A percentile compares a stretch with the other conserved stretches of the same genome.
Evolutionary conservation across 2,888 invertebrate genomes (phyloP).

Genomic region (Xestia sexstrigata): DNA sequence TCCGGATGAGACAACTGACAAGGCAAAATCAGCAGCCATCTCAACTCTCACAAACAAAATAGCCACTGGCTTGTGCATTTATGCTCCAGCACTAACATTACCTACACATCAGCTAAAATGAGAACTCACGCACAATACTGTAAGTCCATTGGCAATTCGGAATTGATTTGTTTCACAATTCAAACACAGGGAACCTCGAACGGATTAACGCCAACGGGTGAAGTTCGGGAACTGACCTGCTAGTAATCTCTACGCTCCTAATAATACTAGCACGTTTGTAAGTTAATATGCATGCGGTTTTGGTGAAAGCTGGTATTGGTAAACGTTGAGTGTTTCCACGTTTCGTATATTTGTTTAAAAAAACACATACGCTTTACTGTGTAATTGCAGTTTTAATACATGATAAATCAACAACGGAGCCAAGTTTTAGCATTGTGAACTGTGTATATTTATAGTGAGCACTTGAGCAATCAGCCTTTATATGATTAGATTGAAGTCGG

Average conservation of each 20-base stretch:
- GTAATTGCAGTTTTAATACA: not conserved
- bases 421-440: no score
- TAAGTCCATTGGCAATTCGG: constrained; percentile 29
- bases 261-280: constrained; percentile 9
- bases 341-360: not conserved
- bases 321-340: not conserved
- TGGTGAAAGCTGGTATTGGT: not conserved
- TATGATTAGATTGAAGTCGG: not conserved
- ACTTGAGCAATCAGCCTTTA: not conserved
- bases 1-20: not conserved
- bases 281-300: constrained; percentile 2
- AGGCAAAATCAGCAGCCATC: not conserved
- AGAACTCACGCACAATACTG: constrained; percentile 37
- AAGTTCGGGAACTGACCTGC: constrained; percentile 44
- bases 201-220: constrained; percentile 14
- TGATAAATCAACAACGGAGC: not conserved
- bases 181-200: constrained; percentile 34
- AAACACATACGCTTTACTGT: not conserved
- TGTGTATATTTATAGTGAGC: not conserved
- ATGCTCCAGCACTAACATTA: constrained; percentile 1
- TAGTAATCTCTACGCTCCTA: constrained; percentile 16
- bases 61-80: constrained; percentile 10
- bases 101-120: constrained; percentile 34
- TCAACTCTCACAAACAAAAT: constrained; percentile 7
- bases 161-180: constrained; percentile 41